Percentiles rank a stretch among this genome's conserved stretches.
Conservation (phyloP, 2,113 vertebrate genomes). For the Lutjanus erythropterus region DNA sequence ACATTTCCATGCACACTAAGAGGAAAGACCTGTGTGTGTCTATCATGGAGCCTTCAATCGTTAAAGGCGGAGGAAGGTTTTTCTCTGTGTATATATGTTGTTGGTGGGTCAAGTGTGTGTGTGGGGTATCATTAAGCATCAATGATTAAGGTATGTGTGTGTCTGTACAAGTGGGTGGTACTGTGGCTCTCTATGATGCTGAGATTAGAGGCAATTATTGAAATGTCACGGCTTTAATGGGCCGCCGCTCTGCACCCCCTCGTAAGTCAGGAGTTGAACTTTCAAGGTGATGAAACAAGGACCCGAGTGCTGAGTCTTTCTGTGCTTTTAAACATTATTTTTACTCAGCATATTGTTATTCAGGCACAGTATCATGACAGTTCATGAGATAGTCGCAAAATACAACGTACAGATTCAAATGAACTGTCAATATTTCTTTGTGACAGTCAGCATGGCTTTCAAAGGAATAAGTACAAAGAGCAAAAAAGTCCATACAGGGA, state of each 20-base stretch:
- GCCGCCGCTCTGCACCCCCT: slow-evolving; percentile 36
- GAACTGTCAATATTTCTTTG: no score
- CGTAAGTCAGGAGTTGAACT: slow-evolving; percentile 59
- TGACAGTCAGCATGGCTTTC: no score
- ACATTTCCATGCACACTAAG: background rate
- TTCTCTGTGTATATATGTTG: background rate
- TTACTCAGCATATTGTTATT: background rate
- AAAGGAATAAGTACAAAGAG: no score
- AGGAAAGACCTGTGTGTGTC: background rate
- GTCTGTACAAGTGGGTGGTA: slow-evolving; percentile 44
- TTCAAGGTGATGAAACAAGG: slow-evolving; percentile 57
- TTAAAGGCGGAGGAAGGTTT: background rate
- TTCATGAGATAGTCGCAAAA: no score
- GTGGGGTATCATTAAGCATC: slow-evolving; percentile 49
- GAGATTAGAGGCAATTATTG: slow-evolving; percentile 78
- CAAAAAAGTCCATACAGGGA: no score
- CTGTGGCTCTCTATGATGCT: slow-evolving; percentile 63
- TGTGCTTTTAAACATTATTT: slow-evolving; percentile 20
- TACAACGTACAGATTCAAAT: no score
- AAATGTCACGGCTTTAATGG: slow-evolving; percentile 79
- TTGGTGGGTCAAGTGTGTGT: slow-evolving; percentile 8
- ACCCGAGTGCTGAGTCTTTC: background rate
- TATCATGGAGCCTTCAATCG: slow-evolving; percentile 3
- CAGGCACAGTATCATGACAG: no score
- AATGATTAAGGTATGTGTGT: slow-evolving; percentile 37